Base-by-base conservation (phyloP, 2,888 invertebrate species). In the Synanthedon vespiformis region DNA sequence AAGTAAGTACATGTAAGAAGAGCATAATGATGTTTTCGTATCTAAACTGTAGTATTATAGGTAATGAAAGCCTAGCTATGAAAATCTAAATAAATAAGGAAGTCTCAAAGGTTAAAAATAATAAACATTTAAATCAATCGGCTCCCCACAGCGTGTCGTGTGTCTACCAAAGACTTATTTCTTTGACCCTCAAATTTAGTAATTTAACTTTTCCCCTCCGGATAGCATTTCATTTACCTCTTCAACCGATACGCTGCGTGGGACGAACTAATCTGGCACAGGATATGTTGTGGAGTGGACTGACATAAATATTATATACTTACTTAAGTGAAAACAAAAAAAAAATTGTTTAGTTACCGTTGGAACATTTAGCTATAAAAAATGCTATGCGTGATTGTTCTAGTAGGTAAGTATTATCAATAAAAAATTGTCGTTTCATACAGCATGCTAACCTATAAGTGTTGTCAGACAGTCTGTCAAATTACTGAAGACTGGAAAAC, bases 181-280 rank as follows among this genome's bases (percentile, higher is more conserved):
- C 85, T 87, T 83, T 86, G 87, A 86, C 87, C 87, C 87, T 80
- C 83, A 87, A 85, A 85, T 86, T 87, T 81, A 81, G 87, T 87
- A 87, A 87, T 87, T 87, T 87, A 87, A 87, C 86, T 86, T 87
- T 85, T 84, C 87, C 87, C 87, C 87, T 86, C 83, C 80, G 81
- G 84, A 83, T 84, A 82, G 86, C 87, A 85, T 87, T 87, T 87
- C 86, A 87, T 87, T 87, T 87, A 87, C 87, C 87, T 87, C 87
- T 87, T 86, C 86, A 85, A 80, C 83, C 86, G 86, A 87, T 87
- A 86, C 87, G 87, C 83, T 71, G 87, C 80, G 87, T 87, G 80
- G 86, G 85, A 85, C 80, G 84, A 80, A 85, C 87, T 85, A 85
- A 86, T 86, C 86, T 80, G 70, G 82, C 62, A 80, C 77, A 83